These are phyloP conservation scores for Amphiduros pacificus DNA, from an alignment of 2,888 invertebrate genomes.

Conservation along the genomic window DNA sequence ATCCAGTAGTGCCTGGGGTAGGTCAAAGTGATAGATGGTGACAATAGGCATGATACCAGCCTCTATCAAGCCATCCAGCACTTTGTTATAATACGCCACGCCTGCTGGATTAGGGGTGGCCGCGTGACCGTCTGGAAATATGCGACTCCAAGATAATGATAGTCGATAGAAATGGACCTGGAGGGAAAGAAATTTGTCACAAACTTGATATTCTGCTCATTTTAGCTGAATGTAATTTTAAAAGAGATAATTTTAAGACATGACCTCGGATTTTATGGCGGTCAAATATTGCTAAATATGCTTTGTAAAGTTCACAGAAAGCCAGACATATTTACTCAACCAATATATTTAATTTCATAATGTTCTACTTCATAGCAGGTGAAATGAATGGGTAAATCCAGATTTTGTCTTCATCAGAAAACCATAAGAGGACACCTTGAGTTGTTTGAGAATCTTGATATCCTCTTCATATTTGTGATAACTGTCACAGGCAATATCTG, in stretches of 20 bases:
- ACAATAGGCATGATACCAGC: slow-evolving; percentile 66
- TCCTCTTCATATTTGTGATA: slow-evolving; percentile 68
- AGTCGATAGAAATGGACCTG: slow-evolving; percentile 57
- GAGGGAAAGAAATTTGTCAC: neutral
- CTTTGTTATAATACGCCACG: slow-evolving; percentile 26
- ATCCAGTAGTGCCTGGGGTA: slow-evolving; percentile 58
- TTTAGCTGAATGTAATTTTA: neutral
- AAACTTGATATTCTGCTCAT: neutral
- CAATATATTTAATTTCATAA: no score
- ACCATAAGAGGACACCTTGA: no score
- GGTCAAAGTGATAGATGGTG: slow-evolving; percentile 64
- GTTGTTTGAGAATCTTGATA: slow-evolving; percentile 62
- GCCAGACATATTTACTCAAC: no score
- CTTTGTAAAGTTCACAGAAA: no score
- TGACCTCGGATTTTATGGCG: no score
- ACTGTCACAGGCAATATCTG: slow-evolving; percentile 69
- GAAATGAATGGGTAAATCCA: no score
- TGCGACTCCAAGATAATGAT: slow-evolving; percentile 71
- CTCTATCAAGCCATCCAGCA: slow-evolving; percentile 22
- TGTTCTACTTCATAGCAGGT: no score
- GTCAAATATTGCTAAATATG: no score
- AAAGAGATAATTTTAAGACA: no score
- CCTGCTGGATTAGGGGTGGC: slow-evolving; percentile 21
- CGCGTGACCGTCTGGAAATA: slow-evolving; percentile 69
- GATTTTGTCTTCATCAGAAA: no score